Percentiles rank a stretch among this genome's conserved stretches.
Evolutionary conservation across 2,797 vertebrate species (phyloP).

Genomic region (Liasis olivaceus): DNA sequence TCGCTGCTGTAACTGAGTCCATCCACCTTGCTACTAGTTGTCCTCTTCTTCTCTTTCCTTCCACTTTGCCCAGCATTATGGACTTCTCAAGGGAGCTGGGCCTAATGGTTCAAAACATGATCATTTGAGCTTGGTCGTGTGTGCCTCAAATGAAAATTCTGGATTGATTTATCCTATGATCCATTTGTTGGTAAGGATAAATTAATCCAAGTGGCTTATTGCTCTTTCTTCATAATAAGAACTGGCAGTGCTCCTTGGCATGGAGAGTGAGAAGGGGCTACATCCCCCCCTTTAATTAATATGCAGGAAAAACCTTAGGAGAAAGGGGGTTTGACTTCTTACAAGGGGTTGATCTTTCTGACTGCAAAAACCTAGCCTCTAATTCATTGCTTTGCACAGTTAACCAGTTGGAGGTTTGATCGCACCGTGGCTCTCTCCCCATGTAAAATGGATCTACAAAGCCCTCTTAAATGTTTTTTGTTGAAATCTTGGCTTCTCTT

Average conservation of each 20-base stretch:
- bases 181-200: neutral
- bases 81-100: neutral
- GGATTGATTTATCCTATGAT: neutral
- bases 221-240: neutral
- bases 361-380: neutral
- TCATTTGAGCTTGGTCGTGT: neutral
- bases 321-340: neutral
- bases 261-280: neutral
- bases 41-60: neutral
- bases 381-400: neutral
- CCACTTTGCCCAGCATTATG: neutral
- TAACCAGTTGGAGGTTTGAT: neutral
- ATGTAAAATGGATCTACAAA: neutral
- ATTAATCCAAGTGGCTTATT: neutral
- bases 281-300: neutral
- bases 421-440: neutral
- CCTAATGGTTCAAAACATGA: neutral
- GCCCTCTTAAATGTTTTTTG: no score
- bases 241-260: neutral
- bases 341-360: neutral
- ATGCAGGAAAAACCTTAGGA: neutral
- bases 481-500: neutral
- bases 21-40: neutral
- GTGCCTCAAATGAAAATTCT: neutral
- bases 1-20: neutral